Conservation (phyloP, 2,797 vertebrate species). For the Oreochromis grahami region DNA sequence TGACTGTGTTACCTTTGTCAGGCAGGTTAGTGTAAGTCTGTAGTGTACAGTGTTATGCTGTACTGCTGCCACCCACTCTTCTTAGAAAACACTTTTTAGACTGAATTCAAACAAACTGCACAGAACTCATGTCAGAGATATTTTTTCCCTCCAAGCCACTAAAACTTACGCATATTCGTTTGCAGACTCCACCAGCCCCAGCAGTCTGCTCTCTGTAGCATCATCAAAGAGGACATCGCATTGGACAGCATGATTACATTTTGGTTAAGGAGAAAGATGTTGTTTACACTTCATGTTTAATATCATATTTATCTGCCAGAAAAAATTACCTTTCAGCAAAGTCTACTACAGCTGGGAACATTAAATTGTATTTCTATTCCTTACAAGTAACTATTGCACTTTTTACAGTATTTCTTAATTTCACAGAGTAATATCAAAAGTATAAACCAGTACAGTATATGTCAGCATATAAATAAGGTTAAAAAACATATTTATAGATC, state of each 20-base stretch:
- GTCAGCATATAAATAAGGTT: background rate
- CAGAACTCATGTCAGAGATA: background rate
- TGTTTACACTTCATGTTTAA: background rate
- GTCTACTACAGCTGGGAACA: background rate
- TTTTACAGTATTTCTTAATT: background rate
- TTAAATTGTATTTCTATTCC: background rate
- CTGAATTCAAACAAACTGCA: background rate
- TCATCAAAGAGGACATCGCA: conserved; percentile 72
- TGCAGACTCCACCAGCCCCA: conserved; percentile 83
- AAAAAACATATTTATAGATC: background rate
- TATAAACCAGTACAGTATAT: background rate
- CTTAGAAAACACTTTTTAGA: background rate
- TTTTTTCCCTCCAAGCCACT: background rate
- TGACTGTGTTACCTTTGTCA: background rate
- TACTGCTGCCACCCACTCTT: background rate
- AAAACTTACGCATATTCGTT: conserved; percentile 78
- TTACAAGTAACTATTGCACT: background rate
- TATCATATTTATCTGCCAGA: background rate
- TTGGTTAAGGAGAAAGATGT: conserved; percentile 73
- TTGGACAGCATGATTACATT: conserved; percentile 80
- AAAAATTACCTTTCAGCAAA: accelerated
- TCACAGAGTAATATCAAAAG: background rate
- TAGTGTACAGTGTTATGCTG: background rate
- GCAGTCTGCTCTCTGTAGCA: conserved; percentile 81
- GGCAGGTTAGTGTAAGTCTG: background rate